Percentiles rank a stretch among this genome's conserved stretches.
phyloP scores from a whole-genome alignment of 2,113 vertebrate species.

The Fulmarus glacialis region DNA sequence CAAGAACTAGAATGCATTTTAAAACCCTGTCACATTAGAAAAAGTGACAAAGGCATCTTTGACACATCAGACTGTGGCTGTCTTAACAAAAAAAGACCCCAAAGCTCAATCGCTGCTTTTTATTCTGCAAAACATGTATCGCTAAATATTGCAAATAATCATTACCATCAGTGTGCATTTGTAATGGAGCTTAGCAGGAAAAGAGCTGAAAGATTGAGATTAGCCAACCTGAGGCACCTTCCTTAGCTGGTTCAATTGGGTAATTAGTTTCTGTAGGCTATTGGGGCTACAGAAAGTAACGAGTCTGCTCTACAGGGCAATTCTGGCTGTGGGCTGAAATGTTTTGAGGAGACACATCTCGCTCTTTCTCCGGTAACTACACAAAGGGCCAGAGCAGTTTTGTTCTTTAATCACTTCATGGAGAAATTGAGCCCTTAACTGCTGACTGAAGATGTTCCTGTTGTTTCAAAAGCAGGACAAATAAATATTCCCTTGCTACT shows the following conservation, averaged over 20 bases:
- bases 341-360: background rate
- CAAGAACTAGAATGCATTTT: background rate
- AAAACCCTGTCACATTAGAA: background rate
- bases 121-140: background rate
- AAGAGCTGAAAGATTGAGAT: background rate
- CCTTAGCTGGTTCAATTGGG: background rate
- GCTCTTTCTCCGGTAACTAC: background rate
- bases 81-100: background rate
- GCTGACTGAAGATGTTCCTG: background rate
- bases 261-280: background rate
- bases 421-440: background rate
- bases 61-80: background rate
- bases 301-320: background rate
- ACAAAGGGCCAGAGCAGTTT: background rate
- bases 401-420: background rate
- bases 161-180: background rate
- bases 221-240: background rate
- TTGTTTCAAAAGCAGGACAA: conserved; percentile 9
- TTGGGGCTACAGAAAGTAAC: background rate
- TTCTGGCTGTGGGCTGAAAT: background rate
- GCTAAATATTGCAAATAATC: background rate
- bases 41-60: background rate
- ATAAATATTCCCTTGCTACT: background rate
- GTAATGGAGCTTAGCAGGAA: background rate
- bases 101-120: background rate